Conservation (phyloP, 2,797 vertebrate species). For the Centroberyx gerrardi region DNA sequence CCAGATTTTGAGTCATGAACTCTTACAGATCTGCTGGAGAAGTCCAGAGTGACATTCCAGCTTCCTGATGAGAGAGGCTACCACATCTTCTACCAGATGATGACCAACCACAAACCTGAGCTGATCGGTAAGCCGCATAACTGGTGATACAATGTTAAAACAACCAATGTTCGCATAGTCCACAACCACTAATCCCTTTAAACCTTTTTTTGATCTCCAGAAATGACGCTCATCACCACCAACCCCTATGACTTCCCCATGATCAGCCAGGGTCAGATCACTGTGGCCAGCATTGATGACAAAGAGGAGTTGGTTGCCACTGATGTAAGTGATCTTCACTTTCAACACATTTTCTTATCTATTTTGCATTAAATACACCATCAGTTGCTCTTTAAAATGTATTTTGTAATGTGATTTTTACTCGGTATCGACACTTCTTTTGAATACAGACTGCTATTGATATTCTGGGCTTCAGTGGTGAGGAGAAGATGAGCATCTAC, state of each 20-base stretch:
- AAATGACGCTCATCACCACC: conserved; percentile 90
- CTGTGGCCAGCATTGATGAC: conserved; percentile 92
- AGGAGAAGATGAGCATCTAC: conserved; percentile 89
- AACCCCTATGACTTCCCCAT: conserved; percentile 92
- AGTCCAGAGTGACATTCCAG: conserved; percentile 92
- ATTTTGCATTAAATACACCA: not conserved
- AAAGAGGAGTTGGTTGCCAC: conserved; percentile 91
- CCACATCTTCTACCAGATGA: conserved; percentile 93
- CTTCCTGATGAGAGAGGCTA: conserved; percentile 91
- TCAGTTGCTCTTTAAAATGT: no score
- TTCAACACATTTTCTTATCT: not conserved
- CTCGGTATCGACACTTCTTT: not conserved
- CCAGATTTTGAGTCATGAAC: conserved; percentile 19
- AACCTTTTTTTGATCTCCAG: conserved; percentile 64
- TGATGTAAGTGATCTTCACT: conserved; percentile 85
- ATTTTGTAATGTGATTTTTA: not conserved
- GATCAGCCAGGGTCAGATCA: conserved; percentile 91
- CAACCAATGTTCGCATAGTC: not conserved
- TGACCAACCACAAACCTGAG: conserved; percentile 91
- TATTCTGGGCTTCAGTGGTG: conserved; percentile 88
- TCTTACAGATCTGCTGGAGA: conserved; percentile 89
- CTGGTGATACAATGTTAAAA: not conserved
- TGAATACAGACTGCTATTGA: conserved; percentile 86
- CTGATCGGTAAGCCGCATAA: conserved; percentile 84
- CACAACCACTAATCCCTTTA: not conserved